These are phyloP conservation scores for Ctenodactylus gundi DNA, from an alignment of 2,113 vertebrate species.

Conservation along the genomic window DNA sequence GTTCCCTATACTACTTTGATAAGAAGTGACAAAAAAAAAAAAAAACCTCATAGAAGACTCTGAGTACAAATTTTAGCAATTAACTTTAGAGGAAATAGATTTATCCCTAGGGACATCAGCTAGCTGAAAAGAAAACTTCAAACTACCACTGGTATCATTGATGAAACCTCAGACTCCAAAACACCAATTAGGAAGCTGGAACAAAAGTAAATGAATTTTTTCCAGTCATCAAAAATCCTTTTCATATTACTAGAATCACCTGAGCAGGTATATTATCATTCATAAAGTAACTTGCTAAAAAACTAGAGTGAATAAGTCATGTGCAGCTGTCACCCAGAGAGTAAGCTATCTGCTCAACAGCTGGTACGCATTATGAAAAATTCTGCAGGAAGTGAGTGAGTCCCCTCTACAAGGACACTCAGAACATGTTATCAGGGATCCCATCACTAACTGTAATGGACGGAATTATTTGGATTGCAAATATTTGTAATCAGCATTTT, in stretches of 20 bases:
- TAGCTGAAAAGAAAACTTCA: neutral
- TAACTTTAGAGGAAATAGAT: neutral
- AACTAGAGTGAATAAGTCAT: neutral
- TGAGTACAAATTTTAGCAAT: neutral
- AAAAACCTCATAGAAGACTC: neutral
- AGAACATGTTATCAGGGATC: neutral
- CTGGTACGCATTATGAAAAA: neutral
- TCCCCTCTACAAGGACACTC: neutral
- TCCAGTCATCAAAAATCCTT: neutral
- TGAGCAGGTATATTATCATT: neutral
- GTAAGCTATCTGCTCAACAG: neutral
- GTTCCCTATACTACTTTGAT: neutral
- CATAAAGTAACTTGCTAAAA: neutral
- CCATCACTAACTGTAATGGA: neutral
- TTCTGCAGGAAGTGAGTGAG: neutral
- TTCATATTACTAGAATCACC: neutral
- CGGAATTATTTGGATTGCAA: neutral
- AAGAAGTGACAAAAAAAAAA: neutral
- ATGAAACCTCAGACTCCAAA: neutral
- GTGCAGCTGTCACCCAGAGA: neutral
- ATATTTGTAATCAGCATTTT: neutral
- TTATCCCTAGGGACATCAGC: neutral
- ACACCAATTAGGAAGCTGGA: neutral
- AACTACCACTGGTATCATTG: neutral
- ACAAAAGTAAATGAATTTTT: neutral